These are phyloP conservation scores for Synanthedon myopaeformis DNA, from an alignment of 2,888 invertebrate genomes.

Conservation along the genomic window DNA sequence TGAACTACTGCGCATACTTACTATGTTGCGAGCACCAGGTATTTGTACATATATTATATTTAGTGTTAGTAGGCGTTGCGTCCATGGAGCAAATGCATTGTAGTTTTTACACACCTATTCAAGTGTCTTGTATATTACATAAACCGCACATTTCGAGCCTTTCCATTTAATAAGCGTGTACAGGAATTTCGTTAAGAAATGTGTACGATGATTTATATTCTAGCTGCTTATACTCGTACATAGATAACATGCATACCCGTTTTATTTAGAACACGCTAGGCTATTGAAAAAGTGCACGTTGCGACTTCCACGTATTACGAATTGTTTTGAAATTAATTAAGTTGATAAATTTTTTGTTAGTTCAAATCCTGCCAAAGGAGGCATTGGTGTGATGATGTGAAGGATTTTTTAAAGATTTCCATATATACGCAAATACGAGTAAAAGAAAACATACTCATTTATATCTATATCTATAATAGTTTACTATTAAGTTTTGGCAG, in stretches of 20 bases:
- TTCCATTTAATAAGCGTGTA: slow-evolving; percentile 5
- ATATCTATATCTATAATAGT: no score
- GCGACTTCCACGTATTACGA: no score
- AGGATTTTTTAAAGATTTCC: no score
- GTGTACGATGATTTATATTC: background rate
- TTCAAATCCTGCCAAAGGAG: no score
- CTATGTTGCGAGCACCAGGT: no score
- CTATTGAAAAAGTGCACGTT: background rate
- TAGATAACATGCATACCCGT: background rate
- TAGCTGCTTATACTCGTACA: background rate
- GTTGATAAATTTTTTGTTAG: no score
- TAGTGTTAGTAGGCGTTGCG: slow-evolving; percentile 1
- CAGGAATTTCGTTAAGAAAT: background rate
- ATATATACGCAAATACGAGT: no score
- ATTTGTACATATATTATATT: background rate
- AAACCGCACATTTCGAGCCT: slow-evolving; percentile 9
- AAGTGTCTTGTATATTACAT: slow-evolving; percentile 11
- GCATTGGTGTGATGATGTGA: no score
- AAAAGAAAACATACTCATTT: no score
- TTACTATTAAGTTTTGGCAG: no score
- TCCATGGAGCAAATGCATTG: slow-evolving; percentile 11
- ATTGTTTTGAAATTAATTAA: no score
- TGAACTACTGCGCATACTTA: no score
- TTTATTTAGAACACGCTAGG: background rate
- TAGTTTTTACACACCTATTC: slow-evolving; percentile 12